Conservation (phyloP, 2,797 vertebrate genomes). For the Hippocampus kuda region DNA sequence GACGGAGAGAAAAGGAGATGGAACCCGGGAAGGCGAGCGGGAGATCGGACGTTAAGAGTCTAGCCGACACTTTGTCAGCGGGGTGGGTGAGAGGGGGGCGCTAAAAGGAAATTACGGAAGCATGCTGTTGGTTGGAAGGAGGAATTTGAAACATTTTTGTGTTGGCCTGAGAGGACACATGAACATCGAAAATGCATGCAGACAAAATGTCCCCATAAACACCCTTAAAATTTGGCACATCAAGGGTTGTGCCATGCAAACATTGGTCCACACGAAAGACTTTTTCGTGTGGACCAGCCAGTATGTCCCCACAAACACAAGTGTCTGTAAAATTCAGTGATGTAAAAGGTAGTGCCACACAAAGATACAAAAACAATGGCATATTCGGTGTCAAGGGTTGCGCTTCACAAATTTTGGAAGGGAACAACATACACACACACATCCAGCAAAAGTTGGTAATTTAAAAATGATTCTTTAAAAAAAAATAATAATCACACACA, state of each 20-base stretch:
- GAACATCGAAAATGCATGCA: not conserved
- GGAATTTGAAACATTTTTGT: not conserved
- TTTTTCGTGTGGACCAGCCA: too few relatives aligned
- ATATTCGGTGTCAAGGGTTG: not conserved
- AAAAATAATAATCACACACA: not conserved
- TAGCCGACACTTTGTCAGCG: slow-evolving; percentile 58
- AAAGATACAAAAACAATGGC: not conserved
- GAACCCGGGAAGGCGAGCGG: slow-evolving; percentile 32
- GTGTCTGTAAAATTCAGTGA: not conserved
- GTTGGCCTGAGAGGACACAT: not conserved
- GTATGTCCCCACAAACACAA: not conserved
- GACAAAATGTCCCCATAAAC: not conserved
- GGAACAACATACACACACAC: not conserved
- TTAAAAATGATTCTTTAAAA: too few relatives aligned
- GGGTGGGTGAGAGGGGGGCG: slow-evolving; percentile 25
- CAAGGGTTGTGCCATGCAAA: not conserved
- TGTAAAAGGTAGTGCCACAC: not conserved
- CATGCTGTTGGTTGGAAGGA: slow-evolving; percentile 25
- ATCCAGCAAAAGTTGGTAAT: too few relatives aligned
- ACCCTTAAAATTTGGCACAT: not conserved
- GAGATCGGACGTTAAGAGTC: slow-evolving; percentile 55
- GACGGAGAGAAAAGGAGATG: slow-evolving; percentile 35
- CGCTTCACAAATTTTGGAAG: not conserved
- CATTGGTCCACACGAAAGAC: not conserved
- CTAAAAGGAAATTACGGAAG: slow-evolving; percentile 65